Evolutionary conservation across 2,797 vertebrate genomes (phyloP).

Genomic region (Myotis vivesi): DNA sequence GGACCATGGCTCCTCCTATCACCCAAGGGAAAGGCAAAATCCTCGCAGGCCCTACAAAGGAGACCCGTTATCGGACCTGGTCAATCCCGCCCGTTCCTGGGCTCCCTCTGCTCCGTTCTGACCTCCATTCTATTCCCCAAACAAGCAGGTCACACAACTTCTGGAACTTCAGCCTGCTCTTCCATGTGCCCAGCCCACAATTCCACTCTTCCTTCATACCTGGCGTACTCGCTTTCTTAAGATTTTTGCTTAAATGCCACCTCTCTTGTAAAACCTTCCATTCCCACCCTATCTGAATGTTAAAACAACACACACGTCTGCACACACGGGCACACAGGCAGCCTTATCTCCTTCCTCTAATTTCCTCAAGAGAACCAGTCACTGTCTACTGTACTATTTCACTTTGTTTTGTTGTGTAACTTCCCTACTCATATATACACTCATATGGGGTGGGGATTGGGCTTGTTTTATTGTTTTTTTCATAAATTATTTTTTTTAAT

Average conservation of each 20-base stretch:
- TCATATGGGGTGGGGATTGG: neutral
- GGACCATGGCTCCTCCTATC: neutral
- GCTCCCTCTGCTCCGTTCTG: neutral
- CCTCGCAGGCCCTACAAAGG: neutral
- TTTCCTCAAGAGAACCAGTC: neutral
- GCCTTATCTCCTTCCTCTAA: neutral
- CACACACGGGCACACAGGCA: neutral
- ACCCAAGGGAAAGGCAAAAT: neutral
- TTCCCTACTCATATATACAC: neutral
- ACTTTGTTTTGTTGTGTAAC: neutral
- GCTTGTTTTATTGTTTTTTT: neutral
- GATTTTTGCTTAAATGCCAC: neutral
- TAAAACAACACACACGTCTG: neutral
- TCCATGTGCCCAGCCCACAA: neutral
- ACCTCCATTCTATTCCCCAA: too few relatives aligned
- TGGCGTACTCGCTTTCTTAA: neutral
- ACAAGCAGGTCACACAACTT: neutral
- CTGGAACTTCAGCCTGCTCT: neutral
- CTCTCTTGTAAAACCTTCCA: neutral
- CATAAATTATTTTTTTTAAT: too few relatives aligned
- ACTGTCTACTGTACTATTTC: neutral
- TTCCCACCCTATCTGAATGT: neutral
- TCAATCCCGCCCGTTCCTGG: neutral
- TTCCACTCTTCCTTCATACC: neutral
- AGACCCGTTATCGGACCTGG: accelerated